Evolutionary conservation across 2,797 vertebrate genomes (phyloP).

Genomic region (Platyrinchus mystaceus): DNA sequence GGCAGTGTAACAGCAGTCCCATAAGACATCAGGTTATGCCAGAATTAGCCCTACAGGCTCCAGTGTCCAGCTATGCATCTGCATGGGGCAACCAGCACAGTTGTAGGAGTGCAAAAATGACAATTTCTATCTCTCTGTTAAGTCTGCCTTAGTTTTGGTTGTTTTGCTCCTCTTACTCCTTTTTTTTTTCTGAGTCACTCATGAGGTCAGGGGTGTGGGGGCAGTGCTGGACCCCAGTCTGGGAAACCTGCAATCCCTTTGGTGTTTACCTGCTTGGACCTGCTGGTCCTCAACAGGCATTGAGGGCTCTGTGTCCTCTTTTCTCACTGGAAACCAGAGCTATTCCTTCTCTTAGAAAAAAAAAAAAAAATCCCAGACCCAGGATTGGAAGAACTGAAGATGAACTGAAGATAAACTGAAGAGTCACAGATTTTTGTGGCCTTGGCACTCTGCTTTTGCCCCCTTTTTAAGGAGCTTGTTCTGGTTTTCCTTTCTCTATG

Average conservation of each 20-base stretch:
- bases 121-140: neutral
- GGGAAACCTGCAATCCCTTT: neutral
- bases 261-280: neutral
- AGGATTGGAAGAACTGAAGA: neutral
- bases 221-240: neutral
- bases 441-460: neutral
- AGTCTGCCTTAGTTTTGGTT: neutral
- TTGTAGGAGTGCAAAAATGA: rapidly evolving
- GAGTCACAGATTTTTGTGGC: neutral
- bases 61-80: neutral
- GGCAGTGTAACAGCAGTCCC: neutral
- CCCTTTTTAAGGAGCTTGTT: neutral
- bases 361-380: neutral
- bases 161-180: neutral
- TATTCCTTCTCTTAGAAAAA: neutral
- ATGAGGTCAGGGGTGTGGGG: rapidly evolving
- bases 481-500: neutral
- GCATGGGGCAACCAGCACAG: neutral
- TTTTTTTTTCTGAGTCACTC: neutral
- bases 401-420: neutral
- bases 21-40: neutral
- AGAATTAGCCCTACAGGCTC: neutral
- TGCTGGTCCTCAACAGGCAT: neutral
- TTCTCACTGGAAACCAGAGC: neutral
- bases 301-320: neutral